Evolutionary conservation across 2,888 invertebrate species (phyloP), one percentile per base, ranked within the genome.

Genomic region (Caenorhabditis panamensis): DNA sequence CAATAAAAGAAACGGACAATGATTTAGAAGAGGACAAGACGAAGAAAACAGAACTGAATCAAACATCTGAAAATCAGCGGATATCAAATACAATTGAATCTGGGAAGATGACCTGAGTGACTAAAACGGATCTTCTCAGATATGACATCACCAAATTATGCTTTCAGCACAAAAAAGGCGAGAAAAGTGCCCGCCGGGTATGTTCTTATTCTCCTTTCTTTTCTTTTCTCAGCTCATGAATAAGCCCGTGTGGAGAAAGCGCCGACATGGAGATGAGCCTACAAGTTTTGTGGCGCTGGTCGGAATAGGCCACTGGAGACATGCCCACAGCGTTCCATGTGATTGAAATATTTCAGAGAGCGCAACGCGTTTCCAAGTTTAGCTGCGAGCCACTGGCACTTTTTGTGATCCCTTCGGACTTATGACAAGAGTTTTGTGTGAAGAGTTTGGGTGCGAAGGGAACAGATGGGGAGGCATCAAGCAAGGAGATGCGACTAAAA

Each of bases 221-320:
- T 22, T 47, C 41, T 61, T 37, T 64, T 58, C 56, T 64, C 49
- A 56, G 56, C 41, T 73, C 64, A 73, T 64, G 72, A 73, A 73
- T 73, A 64, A 59, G 64, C 58, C 58, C 41, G 41, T 24, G 41
- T 22, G 6, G 16, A 24, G 16, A 64, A 64, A 66, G 64, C 73
- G 73, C 64, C 64, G 64, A 66, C 75, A 75, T 61, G 63, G 72
- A 72, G 56, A 72, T 72, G 75, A 75, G 66, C 75, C 75, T 41
- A 75, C 16, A 64, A 53, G 51, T 20, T 31, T 51, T 56, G 63
- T 49, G 72, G 63, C 22, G 5, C 26, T 49, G 56, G 63, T 53
- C 49, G 53, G 59, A 75, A 75, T 75, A 66, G 75, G 66, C 66
- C 75, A 75, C 75, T 66, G 44, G 75, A 66, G 75, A 75, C 53